Evolutionary conservation across 2,797 vertebrate genomes (phyloP), one percentile per base, ranked within the genome.

Genomic region (Tadarida brasiliensis): DNA sequence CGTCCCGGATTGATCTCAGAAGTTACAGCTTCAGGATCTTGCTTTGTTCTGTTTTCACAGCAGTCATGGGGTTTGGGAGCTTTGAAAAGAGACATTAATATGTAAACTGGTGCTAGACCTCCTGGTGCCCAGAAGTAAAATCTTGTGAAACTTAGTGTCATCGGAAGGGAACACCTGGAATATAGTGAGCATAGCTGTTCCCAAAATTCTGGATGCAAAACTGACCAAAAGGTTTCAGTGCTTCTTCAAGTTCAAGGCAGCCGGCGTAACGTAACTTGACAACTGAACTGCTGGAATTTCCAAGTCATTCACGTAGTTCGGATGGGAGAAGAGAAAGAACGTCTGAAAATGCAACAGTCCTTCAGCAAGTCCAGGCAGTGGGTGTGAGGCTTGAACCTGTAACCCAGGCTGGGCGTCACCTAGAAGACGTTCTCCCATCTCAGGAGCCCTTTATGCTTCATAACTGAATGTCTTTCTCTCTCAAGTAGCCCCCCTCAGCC

Each of bases 1-100:
- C 95, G 95, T 95, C 87, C 7, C 1, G 44, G 95, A 92, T 92
- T 97, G 96, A 96, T 98, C 94, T 93, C 78, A 91, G 65, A 98
- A 96, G 94, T 91, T 97, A 89, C 92, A 97, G 95, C 97, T 96
- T 87, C 61, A 73, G 57, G 59, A 94, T 20, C 87, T 92, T 70
- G 81, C 67, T 81, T 54, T 91, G 73, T 91, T 94, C 92, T 68
- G 24, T 95, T 86, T 93, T 70, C 30, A 24, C 22, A 20, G 47
- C 33, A 51, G 51, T 56, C 81, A 68, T 77, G 24, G 49, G 49
- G 10, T 1, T 57, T 93, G 68, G 87, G 81, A 90, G 51, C n/a
- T 81, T 89, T 51, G 24, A 35, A 71, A 80, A 94, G 26, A 87
- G 57, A 76, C 39, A 39, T 56, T 82, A 65, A 16, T 84, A 87